phyloP scores from a whole-genome alignment of 2,888 invertebrate species.

The Bursaphelenchus okinawaensis region DNA sequence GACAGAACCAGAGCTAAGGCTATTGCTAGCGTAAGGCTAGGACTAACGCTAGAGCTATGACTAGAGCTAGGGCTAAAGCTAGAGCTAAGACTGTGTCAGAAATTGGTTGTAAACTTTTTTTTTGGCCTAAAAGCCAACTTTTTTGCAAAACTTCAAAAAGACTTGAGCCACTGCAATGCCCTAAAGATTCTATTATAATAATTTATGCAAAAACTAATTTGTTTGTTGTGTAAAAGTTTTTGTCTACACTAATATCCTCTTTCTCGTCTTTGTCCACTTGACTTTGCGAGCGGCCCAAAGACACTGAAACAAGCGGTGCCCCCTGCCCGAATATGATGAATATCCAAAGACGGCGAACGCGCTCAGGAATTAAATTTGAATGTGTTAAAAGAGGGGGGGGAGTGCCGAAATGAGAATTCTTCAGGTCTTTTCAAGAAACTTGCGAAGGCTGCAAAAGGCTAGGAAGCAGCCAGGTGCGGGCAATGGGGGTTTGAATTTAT shows the following conservation, averaged over 20 bases:
- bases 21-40: too few relatives aligned
- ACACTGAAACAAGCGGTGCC: background rate
- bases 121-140: background rate
- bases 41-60: too few relatives aligned
- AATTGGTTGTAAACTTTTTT: too few relatives aligned
- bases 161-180: conserved; percentile 1
- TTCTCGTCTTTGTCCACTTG: background rate
- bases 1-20: too few relatives aligned
- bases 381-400: background rate
- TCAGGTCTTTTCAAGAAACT: too few relatives aligned
- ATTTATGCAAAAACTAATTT: background rate
- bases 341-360: background rate
- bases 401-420: too few relatives aligned
- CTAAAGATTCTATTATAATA: background rate
- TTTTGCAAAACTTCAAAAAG: background rate
- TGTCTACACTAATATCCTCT: background rate
- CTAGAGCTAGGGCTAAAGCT: too few relatives aligned
- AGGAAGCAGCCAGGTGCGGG: too few relatives aligned
- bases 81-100: too few relatives aligned
- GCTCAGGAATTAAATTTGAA: background rate
- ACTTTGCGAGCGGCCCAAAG: background rate
- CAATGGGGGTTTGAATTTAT: too few relatives aligned
- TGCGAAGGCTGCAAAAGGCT: too few relatives aligned
- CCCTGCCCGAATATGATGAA: background rate
- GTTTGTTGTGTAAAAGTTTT: background rate